Evolutionary conservation across 1,140 invertebrate genomes (phyloP).

Genomic region (Aphelinus atriplicis): DNA sequence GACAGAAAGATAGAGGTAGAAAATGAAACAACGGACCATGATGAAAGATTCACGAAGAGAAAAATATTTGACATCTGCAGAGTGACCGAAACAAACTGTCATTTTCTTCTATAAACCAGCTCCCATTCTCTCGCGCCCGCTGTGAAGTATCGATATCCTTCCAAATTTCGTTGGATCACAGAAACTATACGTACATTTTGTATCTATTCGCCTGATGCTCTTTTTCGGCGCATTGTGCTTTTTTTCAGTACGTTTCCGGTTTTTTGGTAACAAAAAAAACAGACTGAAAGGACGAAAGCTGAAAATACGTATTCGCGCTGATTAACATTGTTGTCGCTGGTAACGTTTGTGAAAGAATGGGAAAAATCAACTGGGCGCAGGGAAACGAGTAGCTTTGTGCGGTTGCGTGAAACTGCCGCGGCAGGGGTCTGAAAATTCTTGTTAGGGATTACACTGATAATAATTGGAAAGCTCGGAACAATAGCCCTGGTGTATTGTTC

Average conservation of each 20-base stretch:
- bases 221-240: too few species aligned
- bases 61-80: constrained; percentile 1
- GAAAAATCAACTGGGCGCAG: neutral
- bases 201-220: too few species aligned
- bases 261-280: too few species aligned
- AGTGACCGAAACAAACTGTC: neutral
- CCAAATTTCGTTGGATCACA: too few species aligned
- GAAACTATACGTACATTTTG: too few species aligned
- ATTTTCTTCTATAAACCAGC: neutral
- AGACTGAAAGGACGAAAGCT: too few species aligned
- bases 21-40: neutral
- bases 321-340: too few species aligned
- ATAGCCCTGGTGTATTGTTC: constrained; percentile 3
- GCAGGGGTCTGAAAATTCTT: neutral
- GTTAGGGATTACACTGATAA: neutral
- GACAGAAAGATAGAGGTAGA: neutral
- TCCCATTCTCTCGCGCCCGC: too few species aligned
- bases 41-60: neutral
- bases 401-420: neutral
- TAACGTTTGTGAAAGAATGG: neutral
- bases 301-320: too few species aligned
- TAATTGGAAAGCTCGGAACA: constrained; percentile 10
- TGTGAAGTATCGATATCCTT: too few species aligned
- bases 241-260: too few species aligned
- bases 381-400: neutral